Base-by-base conservation (phyloP, 30 jellyfish, hydroid and myxozoan genomes). In the Cassiopea xamachana region DNA sequence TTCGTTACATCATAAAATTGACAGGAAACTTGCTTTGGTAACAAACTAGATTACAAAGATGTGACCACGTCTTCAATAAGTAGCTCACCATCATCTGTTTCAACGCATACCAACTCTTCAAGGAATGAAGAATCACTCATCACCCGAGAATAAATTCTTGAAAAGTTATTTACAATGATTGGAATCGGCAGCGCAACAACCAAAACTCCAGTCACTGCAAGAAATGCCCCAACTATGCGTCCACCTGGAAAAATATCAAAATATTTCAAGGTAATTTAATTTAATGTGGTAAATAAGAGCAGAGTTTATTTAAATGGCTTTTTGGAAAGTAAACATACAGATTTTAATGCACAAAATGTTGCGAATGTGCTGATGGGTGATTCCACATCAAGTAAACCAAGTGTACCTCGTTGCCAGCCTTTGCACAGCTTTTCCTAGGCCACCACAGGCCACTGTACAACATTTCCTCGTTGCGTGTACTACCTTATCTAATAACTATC, bases 151-250 rank as follows among this genome's bases (percentile, higher is more conserved):
- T 94, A 94, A 44, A 87, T 83, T 48, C 94, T 83, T 7, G 96
- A 83, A 77, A 94, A 94, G 71, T 94, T 94, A 64, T 89, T 94
- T 51, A 89, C 97, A 55, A 94, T 94, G 8, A 94, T 85, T 49
- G 98, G 98, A 18, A 94, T 94, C 13, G 98, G 98, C 62, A 94
- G 80, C 18, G 98, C 98, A 46, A 94, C 92, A 49, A 94, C 97
- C 84, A 94, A 70, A 43, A 94, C 97, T 27, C 98, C 98, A 27
- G 97, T 94, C 46, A 94, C 93, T 4, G 97, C 96, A 19, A 94
- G 87, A 19, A 94, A 46, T 13, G 97, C 92, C 0, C 97, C 96
- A 44, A 90, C 94, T 14, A 94, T 48, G 48, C 92, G 50, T 2
- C 98, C 98, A 27, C 96, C 98, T 94, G 73, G 0, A 80, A 79